Evolutionary conservation across 2,888 invertebrate genomes (phyloP).

Genomic region (Ariolimax columbianus): DNA sequence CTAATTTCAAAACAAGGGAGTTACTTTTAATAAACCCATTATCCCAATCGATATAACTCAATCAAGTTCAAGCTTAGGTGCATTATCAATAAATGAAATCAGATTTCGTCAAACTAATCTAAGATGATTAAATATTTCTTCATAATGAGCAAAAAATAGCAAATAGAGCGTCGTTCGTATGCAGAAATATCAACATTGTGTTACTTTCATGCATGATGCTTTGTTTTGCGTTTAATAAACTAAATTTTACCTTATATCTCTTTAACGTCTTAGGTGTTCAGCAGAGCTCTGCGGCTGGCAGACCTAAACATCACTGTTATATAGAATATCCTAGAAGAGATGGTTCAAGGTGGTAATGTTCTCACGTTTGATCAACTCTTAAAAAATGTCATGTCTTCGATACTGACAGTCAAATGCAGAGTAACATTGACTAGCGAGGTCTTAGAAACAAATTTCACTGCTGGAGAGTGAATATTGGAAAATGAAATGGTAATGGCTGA

Average conservation of each 20-base stretch:
- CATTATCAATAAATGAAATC: no score
- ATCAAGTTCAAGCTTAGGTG: no score
- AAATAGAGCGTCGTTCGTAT: no score
- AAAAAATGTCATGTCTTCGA: constrained; percentile 1
- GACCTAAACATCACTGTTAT: constrained; percentile 8
- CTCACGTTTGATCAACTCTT: not conserved
- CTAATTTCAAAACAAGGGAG: no score
- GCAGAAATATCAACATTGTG: not conserved
- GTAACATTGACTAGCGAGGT: not conserved
- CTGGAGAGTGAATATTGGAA: constrained; percentile 1
- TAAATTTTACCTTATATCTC: not conserved
- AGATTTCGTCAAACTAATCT: no score
- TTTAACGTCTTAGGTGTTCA: constrained; percentile 11
- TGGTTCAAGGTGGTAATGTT: not conserved
- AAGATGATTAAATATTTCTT: no score
- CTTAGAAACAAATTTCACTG: not conserved
- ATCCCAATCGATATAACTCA: no score
- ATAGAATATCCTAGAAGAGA: not conserved
- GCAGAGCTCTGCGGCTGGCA: not conserved
- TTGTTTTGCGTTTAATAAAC: not conserved
- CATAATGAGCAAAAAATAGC: no score
- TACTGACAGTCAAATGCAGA: constrained; percentile 10
- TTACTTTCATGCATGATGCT: not conserved
- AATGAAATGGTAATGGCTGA: not conserved
- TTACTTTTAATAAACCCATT: no score